Evolutionary conservation across 2,888 invertebrate genomes (phyloP), one percentile per base, ranked within the genome.

Genomic region (Flexamia atlantica): DNA sequence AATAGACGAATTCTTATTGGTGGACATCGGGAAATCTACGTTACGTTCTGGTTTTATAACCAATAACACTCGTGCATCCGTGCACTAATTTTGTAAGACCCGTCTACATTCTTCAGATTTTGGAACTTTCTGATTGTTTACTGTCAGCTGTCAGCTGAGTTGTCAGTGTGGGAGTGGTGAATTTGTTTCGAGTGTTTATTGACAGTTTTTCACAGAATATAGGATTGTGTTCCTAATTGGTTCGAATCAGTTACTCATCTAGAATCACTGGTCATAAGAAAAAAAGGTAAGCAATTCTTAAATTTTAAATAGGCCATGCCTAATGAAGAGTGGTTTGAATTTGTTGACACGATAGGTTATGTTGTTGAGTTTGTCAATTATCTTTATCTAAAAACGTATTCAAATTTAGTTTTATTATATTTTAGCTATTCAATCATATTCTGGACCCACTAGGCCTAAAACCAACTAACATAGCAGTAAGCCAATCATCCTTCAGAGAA

Each of bases 131-230:
- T 9, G 53, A 53, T 46, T 53, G 53, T 53, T 53, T 53, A 53
- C 53, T 53, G 20, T 53, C 53, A 53, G 23, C 20, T 46, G 46
- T 53, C 53, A 53, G 53, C 53, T 53, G 53, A 53, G 10, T 23
- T 20, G 3, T 10, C 23, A 53, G 14, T 23, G 53, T 53, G 53
- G 53, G 20, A 53, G 53, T 53, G 53, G 20, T 10, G 14, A 20
- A 2, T 53, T 20, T 53, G 53, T 23, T 53, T 10, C 23, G 7
- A 23, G 53, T 53, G 53, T 23, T 53, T 53, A 23, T 53, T 53
- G 53, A 53, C 53, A 23, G 23, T n/a, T 46, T 9, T 46, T 46
- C 4, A 14, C 46, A 46, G 46, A 46, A 9, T 46, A 9, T 12
- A 46, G 46, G 36, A 36, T 9, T 7, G 36, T 4, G 9, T 36